A percentile compares a stretch with the other conserved stretches of the same genome.
Conservation (phyloP, 2,888 invertebrate genomes). For the Protula sp. region DNA sequence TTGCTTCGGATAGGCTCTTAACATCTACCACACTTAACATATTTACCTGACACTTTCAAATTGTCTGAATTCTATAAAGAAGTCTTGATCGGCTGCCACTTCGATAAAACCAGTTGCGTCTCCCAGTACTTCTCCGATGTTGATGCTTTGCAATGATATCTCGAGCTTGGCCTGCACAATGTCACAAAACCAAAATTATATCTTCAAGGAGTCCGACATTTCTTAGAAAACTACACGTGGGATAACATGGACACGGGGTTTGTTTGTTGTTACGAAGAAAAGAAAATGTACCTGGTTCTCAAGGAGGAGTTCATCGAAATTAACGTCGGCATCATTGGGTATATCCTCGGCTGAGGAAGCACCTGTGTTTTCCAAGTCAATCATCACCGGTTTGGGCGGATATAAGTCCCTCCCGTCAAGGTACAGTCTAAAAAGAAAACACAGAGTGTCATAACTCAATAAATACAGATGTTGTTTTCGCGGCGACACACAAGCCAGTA, state of each 20-base stretch:
- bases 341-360: constrained; percentile 15
- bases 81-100: constrained; percentile 21
- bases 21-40: not conserved
- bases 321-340: constrained; percentile 25
- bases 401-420: constrained; percentile 27
- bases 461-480: too few species aligned
- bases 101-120: constrained; percentile 30
- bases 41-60: constrained; percentile 8
- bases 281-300: constrained; percentile 32
- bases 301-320: constrained; percentile 35
- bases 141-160: constrained; percentile 27
- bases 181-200: too few species aligned
- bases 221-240: too few species aligned
- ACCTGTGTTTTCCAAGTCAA: constrained; percentile 29
- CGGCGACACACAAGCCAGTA: too few species aligned
- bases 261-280: too few species aligned
- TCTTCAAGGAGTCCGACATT: too few species aligned
- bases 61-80: constrained; percentile 28
- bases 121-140: constrained; percentile 29
- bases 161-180: too few species aligned
- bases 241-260: too few species aligned
- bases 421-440: constrained; percentile 27
- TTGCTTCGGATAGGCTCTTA: not conserved
- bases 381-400: constrained; percentile 30
- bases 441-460: too few species aligned